These are phyloP conservation scores for Struthio camelus DNA, from an alignment of 2,113 vertebrate genomes.

Conservation along the genomic window DNA sequence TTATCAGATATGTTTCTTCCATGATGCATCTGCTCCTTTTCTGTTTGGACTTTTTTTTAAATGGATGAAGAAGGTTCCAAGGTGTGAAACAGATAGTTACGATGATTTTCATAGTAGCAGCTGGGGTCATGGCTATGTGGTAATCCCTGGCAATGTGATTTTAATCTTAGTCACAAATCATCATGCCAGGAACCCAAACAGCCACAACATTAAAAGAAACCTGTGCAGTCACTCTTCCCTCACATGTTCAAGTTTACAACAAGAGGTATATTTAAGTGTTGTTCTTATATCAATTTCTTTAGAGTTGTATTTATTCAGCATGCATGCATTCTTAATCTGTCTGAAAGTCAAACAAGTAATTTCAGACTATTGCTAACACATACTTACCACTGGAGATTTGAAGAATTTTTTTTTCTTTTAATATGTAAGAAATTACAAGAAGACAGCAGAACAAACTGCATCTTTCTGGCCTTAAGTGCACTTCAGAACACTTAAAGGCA, in stretches of 20 bases:
- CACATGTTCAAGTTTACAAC: not conserved
- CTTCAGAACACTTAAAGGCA: not conserved
- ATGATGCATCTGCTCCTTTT: slow-evolving; percentile 6
- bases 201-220: slow-evolving; percentile 82
- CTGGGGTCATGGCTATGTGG: slow-evolving; percentile 90
- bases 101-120: slow-evolving; percentile 81
- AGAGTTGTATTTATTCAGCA: not conserved
- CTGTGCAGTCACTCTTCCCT: not conserved
- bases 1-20: slow-evolving; percentile 54
- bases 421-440: not conserved
- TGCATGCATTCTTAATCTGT: not conserved
- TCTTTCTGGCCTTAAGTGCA: not conserved
- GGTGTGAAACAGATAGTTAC: not conserved
- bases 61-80: not conserved
- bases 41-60: not conserved
- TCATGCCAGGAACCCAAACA: slow-evolving; percentile 99
- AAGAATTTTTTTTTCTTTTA: not conserved
- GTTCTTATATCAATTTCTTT: not conserved
- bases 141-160: slow-evolving; percentile 99
- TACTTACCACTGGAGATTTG: slow-evolving; percentile 11
- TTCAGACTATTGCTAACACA: not conserved
- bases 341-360: not conserved
- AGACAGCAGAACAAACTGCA: not conserved
- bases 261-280: not conserved
- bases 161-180: slow-evolving; percentile 99